A percentile compares a stretch with the other conserved stretches of the same genome.
phyloP scores from a whole-genome alignment of 2,113 vertebrate species.

The Actenoides lindsayi region DNA sequence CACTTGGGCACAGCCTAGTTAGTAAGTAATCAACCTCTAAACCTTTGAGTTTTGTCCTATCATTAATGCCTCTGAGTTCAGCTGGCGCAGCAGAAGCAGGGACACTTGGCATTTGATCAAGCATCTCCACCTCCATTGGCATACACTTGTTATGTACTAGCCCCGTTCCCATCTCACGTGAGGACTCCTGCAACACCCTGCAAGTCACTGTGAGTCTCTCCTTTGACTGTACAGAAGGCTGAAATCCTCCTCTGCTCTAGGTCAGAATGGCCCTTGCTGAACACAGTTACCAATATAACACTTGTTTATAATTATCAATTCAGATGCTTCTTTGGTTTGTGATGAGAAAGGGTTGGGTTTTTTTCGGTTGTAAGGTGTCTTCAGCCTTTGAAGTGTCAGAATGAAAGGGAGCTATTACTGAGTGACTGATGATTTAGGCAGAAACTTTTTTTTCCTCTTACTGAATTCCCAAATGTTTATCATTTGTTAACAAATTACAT shows the following conservation, averaged over 20 bases:
- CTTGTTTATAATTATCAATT: background rate
- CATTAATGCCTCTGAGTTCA: background rate
- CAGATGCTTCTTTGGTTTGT: background rate
- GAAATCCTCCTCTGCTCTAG: background rate
- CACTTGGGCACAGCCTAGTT: background rate
- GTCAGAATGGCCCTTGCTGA: background rate
- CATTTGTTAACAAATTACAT: background rate
- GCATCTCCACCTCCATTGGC: background rate
- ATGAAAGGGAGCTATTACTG: background rate
- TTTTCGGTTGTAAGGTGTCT: background rate
- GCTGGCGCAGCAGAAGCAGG: constrained; percentile 6
- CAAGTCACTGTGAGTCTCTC: constrained; percentile 13
- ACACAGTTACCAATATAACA: background rate
- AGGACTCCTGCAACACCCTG: background rate
- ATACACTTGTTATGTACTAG: background rate
- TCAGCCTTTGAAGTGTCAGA: background rate
- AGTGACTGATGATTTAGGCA: background rate
- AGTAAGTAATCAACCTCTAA: background rate
- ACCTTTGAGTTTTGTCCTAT: background rate
- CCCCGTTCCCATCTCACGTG: background rate
- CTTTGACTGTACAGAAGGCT: background rate
- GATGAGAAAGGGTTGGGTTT: background rate
- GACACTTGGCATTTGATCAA: background rate
- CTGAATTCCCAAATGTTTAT: background rate
- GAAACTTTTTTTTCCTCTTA: background rate